Conservation (phyloP, 2,113 vertebrate genomes). For the Cacatua alba region DNA sequence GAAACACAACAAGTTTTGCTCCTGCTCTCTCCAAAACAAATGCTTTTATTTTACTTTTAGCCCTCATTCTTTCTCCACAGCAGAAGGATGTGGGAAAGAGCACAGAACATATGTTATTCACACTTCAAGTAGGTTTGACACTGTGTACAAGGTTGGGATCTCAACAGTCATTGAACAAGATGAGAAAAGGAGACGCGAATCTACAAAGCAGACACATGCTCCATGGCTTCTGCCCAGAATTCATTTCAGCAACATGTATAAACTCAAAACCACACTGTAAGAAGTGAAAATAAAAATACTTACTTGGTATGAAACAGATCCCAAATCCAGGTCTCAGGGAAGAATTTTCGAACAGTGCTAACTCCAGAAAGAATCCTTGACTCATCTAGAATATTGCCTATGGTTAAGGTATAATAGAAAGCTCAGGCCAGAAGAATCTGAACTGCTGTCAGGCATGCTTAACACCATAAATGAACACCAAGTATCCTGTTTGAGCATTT, state of each 20-base stretch:
- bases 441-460: not conserved
- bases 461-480: not conserved
- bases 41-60: not conserved
- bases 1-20: not conserved
- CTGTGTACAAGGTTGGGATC: not conserved
- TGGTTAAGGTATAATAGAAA: not conserved
- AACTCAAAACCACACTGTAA: not conserved
- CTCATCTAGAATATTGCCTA: not conserved
- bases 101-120: not conserved
- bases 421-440: not conserved
- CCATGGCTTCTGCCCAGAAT: not conserved
- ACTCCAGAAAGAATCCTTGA: rapidly evolving
- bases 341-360: conserved; percentile 76
- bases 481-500: not conserved
- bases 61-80: not conserved
- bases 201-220: not conserved
- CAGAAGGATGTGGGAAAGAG: not conserved
- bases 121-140: not conserved
- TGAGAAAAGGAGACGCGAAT: not conserved
- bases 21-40: not conserved
- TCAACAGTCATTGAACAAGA: not conserved
- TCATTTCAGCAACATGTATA: not conserved
- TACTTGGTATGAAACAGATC: conserved; percentile 78
- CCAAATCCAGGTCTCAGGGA: conserved; percentile 91
- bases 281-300: conserved; percentile 43